Evolutionary conservation across 2,113 vertebrate genomes (phyloP), one percentile per base, ranked within the genome.

Genomic region (Ameiurus melas): DNA sequence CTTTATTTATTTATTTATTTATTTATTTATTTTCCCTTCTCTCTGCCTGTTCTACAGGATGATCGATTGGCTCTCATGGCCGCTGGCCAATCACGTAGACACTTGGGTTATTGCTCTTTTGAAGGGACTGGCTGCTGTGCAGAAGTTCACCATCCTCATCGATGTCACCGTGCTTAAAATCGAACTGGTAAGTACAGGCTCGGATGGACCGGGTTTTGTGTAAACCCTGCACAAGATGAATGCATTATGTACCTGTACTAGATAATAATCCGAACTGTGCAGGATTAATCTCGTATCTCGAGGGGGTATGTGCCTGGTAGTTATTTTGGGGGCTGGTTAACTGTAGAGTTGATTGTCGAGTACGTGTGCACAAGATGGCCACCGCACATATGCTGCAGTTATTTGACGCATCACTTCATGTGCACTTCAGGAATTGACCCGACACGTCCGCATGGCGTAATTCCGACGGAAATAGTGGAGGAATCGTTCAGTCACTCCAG

Each of bases 11-110:
- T 4, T 43, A 3, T 43, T 7, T 47, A 6, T 47, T 47, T 47
- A 47, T 47, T 47, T 47, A 47, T 47, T 6, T 47, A 7, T 47
- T 47, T 47, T 0, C 7, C 0, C 5, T 47, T 47, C 82, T 39
- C 20, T 86, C 84, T 87, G 73, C 90, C 47, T 90, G n/a, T 86
- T 14, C 77, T 89, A 8, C 92, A 99, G 98, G 94, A 99, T 99
- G 98, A 99, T 99, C 91, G 98, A 98, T 93, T 99, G 98, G 98
- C 94, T 99, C 0, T 99, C 98, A 36, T 99, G 98, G 98, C 98
- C 98, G 30, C 91, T 99, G 93, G 98, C 98, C 88, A 97, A 99
- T 91, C 97, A 99, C 19, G 97, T 99, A 84, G 98, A 99, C 87
- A 99, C 97, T 0, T 99, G 98, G 98, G 97, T 99, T 91, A 98